Base-by-base conservation (phyloP, 2,797 vertebrate genomes). In the Erpetoichthys calabaricus region DNA sequence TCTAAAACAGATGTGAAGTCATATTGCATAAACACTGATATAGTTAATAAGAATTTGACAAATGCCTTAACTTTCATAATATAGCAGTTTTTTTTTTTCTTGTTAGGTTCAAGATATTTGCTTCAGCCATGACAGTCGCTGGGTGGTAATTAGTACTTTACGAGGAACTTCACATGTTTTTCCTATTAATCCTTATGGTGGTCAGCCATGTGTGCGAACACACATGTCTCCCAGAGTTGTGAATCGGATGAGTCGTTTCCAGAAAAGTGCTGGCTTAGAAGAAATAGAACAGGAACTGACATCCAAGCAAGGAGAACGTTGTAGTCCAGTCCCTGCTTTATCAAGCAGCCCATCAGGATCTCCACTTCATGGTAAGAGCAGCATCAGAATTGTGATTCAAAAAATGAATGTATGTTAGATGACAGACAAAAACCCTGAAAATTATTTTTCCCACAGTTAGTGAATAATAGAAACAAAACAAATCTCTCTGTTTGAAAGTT, bases 161-260 rank as follows among this genome's bases (percentile, higher is more conserved):
- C 88, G 96, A 0, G 94, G 96, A 60, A 99, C 95, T 2, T 92
- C 92, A 5, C 96, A 99, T 0, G 95, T 98, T 0, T 99, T 99
- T 58, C 94, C 96, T 45, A 86, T 98, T 75, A 97, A 94, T 43
- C 90, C 94, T 0, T 98, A 99, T 0, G 96, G 96, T 0, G 92
- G 96, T 1, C 86, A 88, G 54, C 91, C 94, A 42, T 97, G 94
- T 1, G 90, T 92, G 7, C 87, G 95, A n/a, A 98, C 95, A 0
- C 94, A 99, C 69, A 91, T 96, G 91, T 98, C 94, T 2, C 91
- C 93, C 0, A 83, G 92, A 0, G 94, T 99, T 44, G 96, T 97
- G 55, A 99, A 98, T 69, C 89, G 94, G 63, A 93, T 98, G 89
- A 98, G 94, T 62, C 91, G 94, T 60, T 98, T 98, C 71, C 96